A percentile compares a stretch with the other conserved stretches of the same genome.
These are phyloP conservation scores for Eupithecia centaureata DNA, from an alignment of 2,888 invertebrate genomes.

Conservation along the genomic window DNA sequence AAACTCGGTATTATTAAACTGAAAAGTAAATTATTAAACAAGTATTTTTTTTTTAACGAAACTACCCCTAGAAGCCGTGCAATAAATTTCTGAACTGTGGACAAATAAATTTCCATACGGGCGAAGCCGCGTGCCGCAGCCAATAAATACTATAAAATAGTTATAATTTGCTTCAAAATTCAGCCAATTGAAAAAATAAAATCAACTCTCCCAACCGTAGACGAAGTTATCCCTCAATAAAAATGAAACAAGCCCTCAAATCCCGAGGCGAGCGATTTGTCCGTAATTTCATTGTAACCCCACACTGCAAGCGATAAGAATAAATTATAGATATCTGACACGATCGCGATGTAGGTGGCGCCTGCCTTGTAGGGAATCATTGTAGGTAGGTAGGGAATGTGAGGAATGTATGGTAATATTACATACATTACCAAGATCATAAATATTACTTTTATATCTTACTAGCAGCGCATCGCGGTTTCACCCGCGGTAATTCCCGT, in stretches of 20 bases:
- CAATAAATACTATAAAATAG: too few species aligned
- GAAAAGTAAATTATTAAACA: too few species aligned
- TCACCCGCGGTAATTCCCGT: too few species aligned
- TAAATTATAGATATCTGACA: slow-evolving; percentile 49
- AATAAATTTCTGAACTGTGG: too few species aligned
- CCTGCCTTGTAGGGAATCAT: background rate
- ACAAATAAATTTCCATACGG: too few species aligned
- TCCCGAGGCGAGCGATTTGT: slow-evolving; percentile 51
- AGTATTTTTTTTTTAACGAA: too few species aligned
- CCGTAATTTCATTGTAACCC: slow-evolving; percentile 57
- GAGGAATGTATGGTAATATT: slow-evolving; percentile 4
- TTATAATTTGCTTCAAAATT: background rate
- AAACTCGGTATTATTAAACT: too few species aligned
- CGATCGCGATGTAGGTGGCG: slow-evolving; percentile 9
- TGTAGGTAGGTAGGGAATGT: background rate
- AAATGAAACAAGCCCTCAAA: slow-evolving; percentile 27
- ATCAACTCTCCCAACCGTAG: background rate
- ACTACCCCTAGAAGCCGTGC: too few species aligned
- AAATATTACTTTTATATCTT: too few species aligned
- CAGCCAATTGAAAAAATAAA: background rate
- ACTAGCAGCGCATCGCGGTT: too few species aligned
- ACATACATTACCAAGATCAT: background rate
- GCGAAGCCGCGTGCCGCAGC: too few species aligned
- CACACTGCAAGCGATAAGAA: slow-evolving; percentile 56
- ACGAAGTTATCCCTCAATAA: background rate